Conservation (phyloP, 2,797 vertebrate species). For the Dendrocincla fuliginosa region DNA sequence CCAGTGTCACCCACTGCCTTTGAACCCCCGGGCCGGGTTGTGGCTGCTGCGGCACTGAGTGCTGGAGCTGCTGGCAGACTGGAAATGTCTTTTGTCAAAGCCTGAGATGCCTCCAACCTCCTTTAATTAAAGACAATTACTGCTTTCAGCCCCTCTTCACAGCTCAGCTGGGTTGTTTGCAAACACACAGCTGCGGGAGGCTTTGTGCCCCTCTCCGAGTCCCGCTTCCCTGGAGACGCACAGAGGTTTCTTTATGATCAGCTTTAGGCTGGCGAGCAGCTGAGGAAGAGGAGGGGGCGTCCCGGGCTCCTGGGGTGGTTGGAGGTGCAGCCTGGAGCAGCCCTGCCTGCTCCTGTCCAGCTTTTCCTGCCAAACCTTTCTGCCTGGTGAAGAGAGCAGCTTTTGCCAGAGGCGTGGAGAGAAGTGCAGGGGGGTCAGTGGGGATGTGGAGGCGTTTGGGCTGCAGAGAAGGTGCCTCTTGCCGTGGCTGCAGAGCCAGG, state of each 20-base stretch:
- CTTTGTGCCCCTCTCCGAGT: conserved; percentile 70
- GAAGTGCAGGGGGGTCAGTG: rapidly evolving
- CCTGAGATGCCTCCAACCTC: conserved; percentile 78
- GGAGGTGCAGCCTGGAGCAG: background rate
- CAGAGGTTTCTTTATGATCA: conserved; percentile 73
- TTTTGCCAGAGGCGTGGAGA: background rate
- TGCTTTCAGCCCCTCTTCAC: conserved; percentile 83
- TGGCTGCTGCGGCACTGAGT: background rate
- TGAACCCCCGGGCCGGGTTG: background rate
- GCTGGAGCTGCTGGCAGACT: conserved; percentile 73
- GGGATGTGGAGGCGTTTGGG: rapidly evolving
- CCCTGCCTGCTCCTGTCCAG: background rate
- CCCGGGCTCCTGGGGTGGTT: background rate
- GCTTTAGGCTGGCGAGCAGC: background rate
- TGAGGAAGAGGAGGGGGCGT: background rate
- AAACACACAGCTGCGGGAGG: conserved; percentile 83
- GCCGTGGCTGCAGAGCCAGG: background rate
- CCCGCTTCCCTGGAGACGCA: conserved; percentile 74
- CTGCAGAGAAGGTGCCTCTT: background rate
- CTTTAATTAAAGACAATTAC: conserved; percentile 88
- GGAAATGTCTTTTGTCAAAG: conserved; percentile 79
- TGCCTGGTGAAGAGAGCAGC: background rate
- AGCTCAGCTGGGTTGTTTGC: conserved; percentile 82
- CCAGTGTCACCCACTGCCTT: rapidly evolving
- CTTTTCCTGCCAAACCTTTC: background rate